A percentile compares a stretch with the other conserved stretches of the same genome.
Conservation (phyloP, 2,113 vertebrate species). For the Hippopotamus amphibius region DNA sequence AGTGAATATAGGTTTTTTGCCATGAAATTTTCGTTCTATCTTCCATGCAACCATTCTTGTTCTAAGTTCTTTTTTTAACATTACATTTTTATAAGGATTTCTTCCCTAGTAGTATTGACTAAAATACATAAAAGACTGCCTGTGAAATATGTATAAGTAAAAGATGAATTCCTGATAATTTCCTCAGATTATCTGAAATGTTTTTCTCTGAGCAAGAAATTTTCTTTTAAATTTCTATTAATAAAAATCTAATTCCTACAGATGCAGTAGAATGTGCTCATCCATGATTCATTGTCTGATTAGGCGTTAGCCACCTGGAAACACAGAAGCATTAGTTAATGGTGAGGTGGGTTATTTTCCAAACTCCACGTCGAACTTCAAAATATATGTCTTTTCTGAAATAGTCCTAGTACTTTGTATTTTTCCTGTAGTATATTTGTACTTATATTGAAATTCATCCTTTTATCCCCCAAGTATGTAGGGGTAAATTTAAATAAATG, state of each 20-base stretch:
- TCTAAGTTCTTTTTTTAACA: conserved; percentile 6
- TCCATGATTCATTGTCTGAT: not conserved
- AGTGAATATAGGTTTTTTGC: not conserved
- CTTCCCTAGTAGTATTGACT: not conserved
- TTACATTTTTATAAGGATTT: not conserved
- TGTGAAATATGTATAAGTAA: conserved; percentile 19
- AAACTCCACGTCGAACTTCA: not conserved
- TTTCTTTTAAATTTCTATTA: not conserved
- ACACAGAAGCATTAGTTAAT: not conserved
- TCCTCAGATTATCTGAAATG: not conserved
- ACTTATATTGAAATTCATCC: not conserved
- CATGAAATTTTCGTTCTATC: not conserved
- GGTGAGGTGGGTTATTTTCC: not conserved
- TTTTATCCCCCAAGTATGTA: not conserved
- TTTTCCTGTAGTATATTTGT: not conserved
- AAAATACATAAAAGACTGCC: not conserved
- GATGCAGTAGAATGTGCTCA: not conserved
- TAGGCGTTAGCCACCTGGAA: not conserved
- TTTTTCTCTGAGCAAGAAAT: not conserved
- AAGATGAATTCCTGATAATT: not conserved
- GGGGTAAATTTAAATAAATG: not conserved
- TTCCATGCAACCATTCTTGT: not conserved
- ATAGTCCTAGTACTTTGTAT: not conserved
- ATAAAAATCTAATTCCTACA: not conserved
- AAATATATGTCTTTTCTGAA: not conserved